Percentiles rank a stretch among this genome's conserved stretches.
phyloP scores from a whole-genome alignment of 2,888 invertebrate species.

The Drosophila tanythrix region DNA sequence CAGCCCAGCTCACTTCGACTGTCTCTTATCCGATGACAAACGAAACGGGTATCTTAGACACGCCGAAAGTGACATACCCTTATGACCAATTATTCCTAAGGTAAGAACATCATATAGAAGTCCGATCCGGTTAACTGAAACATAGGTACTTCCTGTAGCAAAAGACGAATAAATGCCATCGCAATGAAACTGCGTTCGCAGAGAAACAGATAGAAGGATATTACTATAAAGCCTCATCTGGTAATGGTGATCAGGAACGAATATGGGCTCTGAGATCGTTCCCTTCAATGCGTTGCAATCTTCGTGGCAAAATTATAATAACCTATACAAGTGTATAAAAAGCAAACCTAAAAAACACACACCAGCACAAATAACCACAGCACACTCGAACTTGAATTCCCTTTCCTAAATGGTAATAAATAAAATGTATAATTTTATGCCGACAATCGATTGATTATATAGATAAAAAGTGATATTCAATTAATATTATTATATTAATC shows the following conservation, averaged over 20 bases:
- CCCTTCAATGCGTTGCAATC: too few species aligned
- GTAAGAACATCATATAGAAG: not conserved
- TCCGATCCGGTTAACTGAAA: not conserved
- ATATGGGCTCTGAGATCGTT: not conserved
- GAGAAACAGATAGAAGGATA: too few species aligned
- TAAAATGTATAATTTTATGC: not conserved
- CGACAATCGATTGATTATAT: not conserved
- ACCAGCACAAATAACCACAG: too few species aligned
- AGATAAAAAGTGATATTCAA: not conserved
- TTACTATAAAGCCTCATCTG: not conserved
- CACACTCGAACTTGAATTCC: too few species aligned
- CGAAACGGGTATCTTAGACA: not conserved
- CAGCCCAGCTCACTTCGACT: not conserved
- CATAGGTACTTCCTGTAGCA: not conserved
- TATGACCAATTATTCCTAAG: not conserved
- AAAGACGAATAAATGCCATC: not conserved
- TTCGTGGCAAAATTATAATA: not conserved
- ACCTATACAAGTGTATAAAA: not conserved
- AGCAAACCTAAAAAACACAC: too few species aligned
- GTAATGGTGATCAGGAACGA: not conserved
- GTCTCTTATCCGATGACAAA: conserved; percentile 6
- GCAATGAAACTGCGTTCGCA: too few species aligned
- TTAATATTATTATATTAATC: not conserved
- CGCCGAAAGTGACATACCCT: not conserved
- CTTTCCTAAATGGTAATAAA: not conserved